Evolutionary conservation across 2,888 invertebrate species (phyloP).

Genomic region (Andrena fulva): DNA sequence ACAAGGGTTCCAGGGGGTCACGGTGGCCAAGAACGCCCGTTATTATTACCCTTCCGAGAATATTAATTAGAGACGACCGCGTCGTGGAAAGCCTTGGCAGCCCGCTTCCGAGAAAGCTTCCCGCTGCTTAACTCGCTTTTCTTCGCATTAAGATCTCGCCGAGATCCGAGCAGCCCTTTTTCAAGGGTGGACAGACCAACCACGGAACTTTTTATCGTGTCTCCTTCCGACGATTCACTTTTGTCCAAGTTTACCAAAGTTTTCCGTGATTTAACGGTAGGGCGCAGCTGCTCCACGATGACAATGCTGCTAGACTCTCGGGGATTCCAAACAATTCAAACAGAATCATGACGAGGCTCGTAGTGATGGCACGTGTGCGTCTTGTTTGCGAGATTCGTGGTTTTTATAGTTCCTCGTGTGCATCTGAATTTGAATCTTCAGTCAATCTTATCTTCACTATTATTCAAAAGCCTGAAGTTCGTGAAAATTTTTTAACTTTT

Average conservation of each 20-base stretch:
- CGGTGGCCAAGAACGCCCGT: slow-evolving; percentile 33
- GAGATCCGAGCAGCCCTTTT: slow-evolving; percentile 25
- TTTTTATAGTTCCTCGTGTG: not conserved
- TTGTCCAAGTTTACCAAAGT: slow-evolving; percentile 12
- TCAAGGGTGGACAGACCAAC: slow-evolving; percentile 9
- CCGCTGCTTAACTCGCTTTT: slow-evolving; percentile 29
- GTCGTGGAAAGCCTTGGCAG: slow-evolving; percentile 66
- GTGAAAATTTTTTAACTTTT: too few relatives aligned
- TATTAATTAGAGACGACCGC: slow-evolving; percentile 77
- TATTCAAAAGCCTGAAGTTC: too few relatives aligned
- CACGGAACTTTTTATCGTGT: slow-evolving; percentile 26
- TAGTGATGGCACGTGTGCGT: not conserved
- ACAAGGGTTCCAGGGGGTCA: slow-evolving; percentile 23
- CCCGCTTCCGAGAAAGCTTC: slow-evolving; percentile 29
- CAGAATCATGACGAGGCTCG: not conserved
- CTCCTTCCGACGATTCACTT: slow-evolving; percentile 4
- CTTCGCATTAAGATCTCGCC: slow-evolving; percentile 5
- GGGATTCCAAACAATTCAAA: not conserved
- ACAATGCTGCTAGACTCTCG: slow-evolving; percentile 1
- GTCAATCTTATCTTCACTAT: too few relatives aligned
- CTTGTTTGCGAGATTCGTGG: slow-evolving; percentile 9
- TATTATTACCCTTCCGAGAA: slow-evolving; percentile 79
- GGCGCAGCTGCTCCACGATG: slow-evolving; percentile 3
- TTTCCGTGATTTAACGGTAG: slow-evolving; percentile 31
- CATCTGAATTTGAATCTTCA: too few relatives aligned